Percentiles rank a stretch among this genome's conserved stretches.
Evolutionary conservation across 2,888 invertebrate species (phyloP).

Genomic region (Drosophila siamana): DNA sequence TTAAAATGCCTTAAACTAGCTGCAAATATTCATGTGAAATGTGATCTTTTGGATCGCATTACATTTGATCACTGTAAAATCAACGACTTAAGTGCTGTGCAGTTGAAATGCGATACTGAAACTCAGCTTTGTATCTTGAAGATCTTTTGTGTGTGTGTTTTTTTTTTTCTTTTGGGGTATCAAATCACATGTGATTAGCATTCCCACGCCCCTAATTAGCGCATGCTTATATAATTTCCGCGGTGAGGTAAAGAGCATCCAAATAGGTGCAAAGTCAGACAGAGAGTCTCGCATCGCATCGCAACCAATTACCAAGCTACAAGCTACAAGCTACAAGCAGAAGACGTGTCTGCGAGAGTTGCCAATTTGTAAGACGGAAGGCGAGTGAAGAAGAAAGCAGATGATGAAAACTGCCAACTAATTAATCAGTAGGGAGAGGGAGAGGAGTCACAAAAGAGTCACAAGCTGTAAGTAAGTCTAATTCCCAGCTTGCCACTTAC

Average conservation of each 20-base stretch:
- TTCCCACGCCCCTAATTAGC: slow-evolving; percentile 39
- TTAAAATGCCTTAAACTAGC: neutral
- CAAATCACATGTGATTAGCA: slow-evolving; percentile 18
- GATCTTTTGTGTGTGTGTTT: neutral
- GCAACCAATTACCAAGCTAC: slow-evolving; percentile 27
- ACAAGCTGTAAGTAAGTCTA: slow-evolving; percentile 25
- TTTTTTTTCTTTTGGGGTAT: neutral
- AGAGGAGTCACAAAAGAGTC: slow-evolving; percentile 30
- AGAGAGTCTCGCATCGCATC: slow-evolving; percentile 1
- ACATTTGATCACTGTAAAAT: neutral
- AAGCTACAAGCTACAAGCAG: neutral
- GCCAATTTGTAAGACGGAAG: slow-evolving; percentile 38
- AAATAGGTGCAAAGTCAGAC: slow-evolving; percentile 21
- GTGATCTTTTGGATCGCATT: slow-evolving; percentile 1
- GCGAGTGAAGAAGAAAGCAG: slow-evolving; percentile 14
- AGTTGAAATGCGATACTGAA: slow-evolving; percentile 5
- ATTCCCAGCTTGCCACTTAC: slow-evolving; percentile 50
- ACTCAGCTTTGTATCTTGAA: neutral
- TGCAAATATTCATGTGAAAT: neutral
- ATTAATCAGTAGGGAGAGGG: slow-evolving; percentile 39
- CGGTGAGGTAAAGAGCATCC: neutral
- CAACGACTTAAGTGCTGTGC: neutral
- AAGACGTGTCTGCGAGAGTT: slow-evolving; percentile 23
- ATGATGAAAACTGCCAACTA: slow-evolving; percentile 37
- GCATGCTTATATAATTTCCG: slow-evolving; percentile 38